Evolutionary conservation across 2,797 vertebrate species (phyloP), one percentile per base, ranked within the genome.

Genomic region (Poeciliopsis presidionis): DNA sequence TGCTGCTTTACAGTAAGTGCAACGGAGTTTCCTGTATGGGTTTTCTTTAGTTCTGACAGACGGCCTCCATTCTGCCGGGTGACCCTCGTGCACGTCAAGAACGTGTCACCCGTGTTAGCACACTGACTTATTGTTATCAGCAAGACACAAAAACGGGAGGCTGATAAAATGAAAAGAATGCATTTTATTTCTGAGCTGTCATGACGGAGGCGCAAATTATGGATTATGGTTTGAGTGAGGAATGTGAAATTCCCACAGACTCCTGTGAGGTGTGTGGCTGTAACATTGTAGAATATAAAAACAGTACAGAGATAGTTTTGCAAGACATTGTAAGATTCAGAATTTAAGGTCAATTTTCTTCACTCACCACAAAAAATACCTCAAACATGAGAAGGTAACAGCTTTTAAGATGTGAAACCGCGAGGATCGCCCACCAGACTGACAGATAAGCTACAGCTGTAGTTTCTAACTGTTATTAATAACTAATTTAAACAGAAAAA

Each of bases 1-100:
- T 63, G 59, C n/a, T 41, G 72, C 28, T 73, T 74, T 76, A 77
- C 16, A 49, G 45, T 0, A 1, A 57, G 51, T 8, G 81, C 73
- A 28, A n/a, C 22, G 25, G 70, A 11, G 77, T 87, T 90, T 93
- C 88, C 92, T 55, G 84, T 88, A 75, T 65, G 82, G 78, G 39
- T 61, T 75, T 49, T 73, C 72, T 85, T 43, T 9, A 36, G 70
- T 45, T 76, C 76, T 63, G 82, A 84, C 20, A 20, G 72, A 86
- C 84, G 91, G 80, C 86, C 69, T 46, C 5, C 61, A 81, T 75
- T 80, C 81, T 90, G 86, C 79, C 78, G 65, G 73, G 51, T 85
- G 90, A 90, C 86, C 79, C 61, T 0, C n/a, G 22, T 72, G 41
- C 18, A 43, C 69, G 0, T 46, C 72, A 76, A 86, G 83, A 88